Base-by-base conservation (phyloP, 2,113 vertebrate species). In the Oreocharis arfaki region DNA sequence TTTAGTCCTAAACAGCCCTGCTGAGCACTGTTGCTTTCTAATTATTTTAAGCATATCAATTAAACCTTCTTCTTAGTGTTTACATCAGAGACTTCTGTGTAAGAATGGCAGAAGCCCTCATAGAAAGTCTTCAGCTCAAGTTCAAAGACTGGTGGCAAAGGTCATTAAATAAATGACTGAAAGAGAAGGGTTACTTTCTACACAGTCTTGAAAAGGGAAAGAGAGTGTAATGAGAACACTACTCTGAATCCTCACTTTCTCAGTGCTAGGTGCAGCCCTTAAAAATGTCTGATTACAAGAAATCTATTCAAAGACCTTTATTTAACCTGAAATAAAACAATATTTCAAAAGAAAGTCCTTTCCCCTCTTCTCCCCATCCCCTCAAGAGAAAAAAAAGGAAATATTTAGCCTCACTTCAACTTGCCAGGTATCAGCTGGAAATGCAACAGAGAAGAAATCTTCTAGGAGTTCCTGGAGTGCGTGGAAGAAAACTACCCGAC, bases 11-110 rank as follows among this genome's bases (percentile, higher is more conserved):
- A 96, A 94, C 22, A 68, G 61, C 71, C 93, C 88, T 91, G 89
- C 75, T 94, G 94, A 95, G 84, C 86, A 91, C 90, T 50, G 84
- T 84, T 95, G 65, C 90, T 97, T 95, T 96, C 91, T 97, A 97
- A 97, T 97, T 97, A 96, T 96, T 97, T 96, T 94, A 93, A 95
- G 83, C 60, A 16, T 95, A 96, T 95, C 96, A 97, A 95, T 97
- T 97, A 97, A 94, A 94, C 60, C 53, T 96, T 94, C 64, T 95
- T 71, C 93, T 95, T 69, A 73, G 77, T 94, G 83, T 95, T 97
- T 93, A 90, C 78, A 94, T 97, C 95, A 96, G 93, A 96, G 87
- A 22, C 42, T 94, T 92, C 67, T 87, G 41, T 85, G 53, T 23
- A 75, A 86, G 81, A 92, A 94, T 64, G 46, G 74, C 26, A 94